A percentile compares a stretch with the other conserved stretches of the same genome.
Evolutionary conservation across 2,797 vertebrate genomes (phyloP).

Genomic region (Miopithecus talapoin): DNA sequence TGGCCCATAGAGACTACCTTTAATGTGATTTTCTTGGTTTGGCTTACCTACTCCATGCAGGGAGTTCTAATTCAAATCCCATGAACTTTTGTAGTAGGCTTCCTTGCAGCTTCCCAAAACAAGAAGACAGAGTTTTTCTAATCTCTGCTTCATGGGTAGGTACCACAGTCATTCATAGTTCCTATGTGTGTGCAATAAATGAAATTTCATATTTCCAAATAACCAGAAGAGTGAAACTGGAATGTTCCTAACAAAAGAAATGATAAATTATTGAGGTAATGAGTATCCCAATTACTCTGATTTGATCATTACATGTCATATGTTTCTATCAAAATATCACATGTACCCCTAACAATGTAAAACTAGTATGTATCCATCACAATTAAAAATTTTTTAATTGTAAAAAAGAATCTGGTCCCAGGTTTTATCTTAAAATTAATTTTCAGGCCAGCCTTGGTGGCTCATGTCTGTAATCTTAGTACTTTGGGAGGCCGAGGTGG

Average conservation of each 20-base stretch:
- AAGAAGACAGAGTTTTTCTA: background rate
- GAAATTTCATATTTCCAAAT: background rate
- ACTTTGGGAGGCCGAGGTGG: background rate
- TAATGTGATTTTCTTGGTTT: background rate
- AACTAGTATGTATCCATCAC: background rate
- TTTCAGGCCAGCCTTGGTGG: background rate
- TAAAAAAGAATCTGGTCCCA: background rate
- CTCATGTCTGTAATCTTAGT: background rate
- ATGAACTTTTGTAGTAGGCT: background rate
- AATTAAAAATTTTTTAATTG: background rate
- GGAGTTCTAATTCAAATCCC: background rate
- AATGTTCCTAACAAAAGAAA: background rate
- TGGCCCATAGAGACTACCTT: background rate
- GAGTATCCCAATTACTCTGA: background rate
- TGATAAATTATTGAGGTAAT: background rate
- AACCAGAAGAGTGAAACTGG: background rate
- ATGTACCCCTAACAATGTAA: background rate
- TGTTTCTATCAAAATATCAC: background rate
- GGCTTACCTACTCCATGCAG: background rate
- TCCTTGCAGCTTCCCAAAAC: background rate
- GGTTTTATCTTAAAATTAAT: conserved; percentile 24
- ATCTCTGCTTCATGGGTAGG: background rate
- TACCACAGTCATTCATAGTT: background rate
- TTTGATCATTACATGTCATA: background rate
- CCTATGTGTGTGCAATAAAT: background rate